Base-by-base conservation (phyloP, 2,888 invertebrate species). In the Eupithecia exiguata region DNA sequence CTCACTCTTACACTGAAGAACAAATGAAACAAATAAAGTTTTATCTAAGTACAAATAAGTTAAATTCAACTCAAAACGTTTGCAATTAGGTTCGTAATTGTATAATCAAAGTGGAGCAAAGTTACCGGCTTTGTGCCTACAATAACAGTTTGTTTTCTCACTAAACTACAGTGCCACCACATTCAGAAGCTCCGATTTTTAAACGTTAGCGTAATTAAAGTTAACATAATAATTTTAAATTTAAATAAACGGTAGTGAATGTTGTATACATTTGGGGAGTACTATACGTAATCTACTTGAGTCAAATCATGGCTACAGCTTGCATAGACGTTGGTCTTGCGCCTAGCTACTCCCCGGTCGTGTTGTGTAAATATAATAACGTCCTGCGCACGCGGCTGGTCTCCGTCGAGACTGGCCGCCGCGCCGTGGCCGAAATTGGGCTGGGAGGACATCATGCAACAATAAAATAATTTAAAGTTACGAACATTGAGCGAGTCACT, bases 61-160 rank as follows among this genome's bases (percentile, higher is more conserved):
- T 49, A 69, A 69, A 69, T n/a, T 71, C 18, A 12, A 69, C 71
- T 74, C 46, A 46, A 71, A 69, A 38, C 30, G 61, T 66, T 61
- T 18, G 46, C 49, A 69, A 74, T 71, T 69, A 74, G 69, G 74
- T 71, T 58, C n/a, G 61, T 71, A 71, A 71, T 74, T 74, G 71
- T 46, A 36, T 74, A 30, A 70, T 62, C 68, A 68, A 49, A 68
- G 68, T 69, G 69, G 69, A 35, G 7, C 40, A 36, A 67, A 74
- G 53, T 74, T 63, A 53, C n/a, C 65, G 16, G 68, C 25, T 63
- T 68, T 30, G 36, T 14, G 58, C 25, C 25, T 38, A 21, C 66
- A n/a, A 58, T 21, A 10, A 65, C 10, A 16, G 36, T 62, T 43
- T 61, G 63, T 70, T 68, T 68, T 40, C 61, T 36, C 49, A n/a